Conservation (phyloP, 1,140 invertebrate genomes). For the Microplitis demolitor region DNA sequence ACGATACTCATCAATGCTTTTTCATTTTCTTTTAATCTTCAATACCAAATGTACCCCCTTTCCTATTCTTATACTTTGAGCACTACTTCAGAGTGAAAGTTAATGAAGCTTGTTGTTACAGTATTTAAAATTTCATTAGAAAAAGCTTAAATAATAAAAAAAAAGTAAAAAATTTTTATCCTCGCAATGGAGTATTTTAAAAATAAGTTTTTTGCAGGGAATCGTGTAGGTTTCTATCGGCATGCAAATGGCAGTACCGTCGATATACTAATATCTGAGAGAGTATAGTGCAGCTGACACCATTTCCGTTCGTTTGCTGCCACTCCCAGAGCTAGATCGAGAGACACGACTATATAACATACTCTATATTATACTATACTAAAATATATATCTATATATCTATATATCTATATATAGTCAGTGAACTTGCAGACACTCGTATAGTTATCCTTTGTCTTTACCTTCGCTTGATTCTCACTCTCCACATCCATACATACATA, state of each 20-base stretch:
- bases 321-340: background rate
- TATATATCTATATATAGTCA: background rate
- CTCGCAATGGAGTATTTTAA: too few species aligned
- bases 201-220: background rate
- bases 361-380: background rate
- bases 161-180: too few species aligned
- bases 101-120: too few species aligned
- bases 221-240: background rate
- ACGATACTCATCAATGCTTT: too few species aligned
- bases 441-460: constrained; percentile 12
- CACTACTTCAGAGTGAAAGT: too few species aligned
- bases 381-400: background rate
- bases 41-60: too few species aligned
- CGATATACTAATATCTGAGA: constrained; percentile 9
- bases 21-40: too few species aligned
- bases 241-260: constrained; percentile 6
- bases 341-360: background rate
- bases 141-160: too few species aligned
- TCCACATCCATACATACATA: too few species aligned
- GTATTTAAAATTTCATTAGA: too few species aligned
- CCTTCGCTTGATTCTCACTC: background rate
- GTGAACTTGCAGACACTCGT: constrained; percentile 4
- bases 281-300: constrained; percentile 5
- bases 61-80: too few species aligned
- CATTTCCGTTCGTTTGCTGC: constrained; percentile 9